Percentiles rank a stretch among this genome's conserved stretches.
Evolutionary conservation across 2,113 vertebrate genomes (phyloP).

Genomic region (Hydropotes inermis): DNA sequence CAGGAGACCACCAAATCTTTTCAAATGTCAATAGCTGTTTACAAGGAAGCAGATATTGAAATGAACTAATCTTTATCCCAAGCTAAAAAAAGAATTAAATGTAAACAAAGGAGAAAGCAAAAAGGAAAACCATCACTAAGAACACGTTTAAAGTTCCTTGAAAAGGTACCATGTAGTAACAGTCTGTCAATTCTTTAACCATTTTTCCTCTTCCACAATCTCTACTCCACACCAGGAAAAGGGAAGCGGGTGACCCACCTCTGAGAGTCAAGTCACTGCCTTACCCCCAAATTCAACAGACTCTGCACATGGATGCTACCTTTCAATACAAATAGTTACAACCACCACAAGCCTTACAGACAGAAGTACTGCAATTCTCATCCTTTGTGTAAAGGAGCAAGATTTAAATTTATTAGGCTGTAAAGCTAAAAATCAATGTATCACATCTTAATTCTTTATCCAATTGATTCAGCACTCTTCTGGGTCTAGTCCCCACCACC

Average conservation of each 20-base stretch:
- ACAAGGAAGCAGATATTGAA: not conserved
- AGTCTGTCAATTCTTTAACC: not conserved
- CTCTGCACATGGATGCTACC: not conserved
- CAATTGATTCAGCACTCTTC: not conserved
- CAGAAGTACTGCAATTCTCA: not conserved
- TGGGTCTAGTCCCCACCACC: not conserved
- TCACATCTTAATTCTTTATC: not conserved
- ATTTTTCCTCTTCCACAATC: not conserved
- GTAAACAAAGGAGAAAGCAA: not conserved
- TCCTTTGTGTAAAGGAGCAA: not conserved
- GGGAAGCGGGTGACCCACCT: not conserved
- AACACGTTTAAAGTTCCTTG: not conserved
- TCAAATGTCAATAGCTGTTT: not conserved
- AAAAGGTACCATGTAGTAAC: not conserved
- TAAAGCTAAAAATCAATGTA: not conserved
- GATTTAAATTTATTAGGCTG: not conserved
- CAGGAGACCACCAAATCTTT: not conserved
- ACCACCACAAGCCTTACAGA: not conserved
- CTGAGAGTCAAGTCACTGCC: not conserved
- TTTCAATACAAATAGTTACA: not conserved
- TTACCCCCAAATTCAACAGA: not conserved
- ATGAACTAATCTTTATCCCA: not conserved
- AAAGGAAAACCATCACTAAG: not conserved
- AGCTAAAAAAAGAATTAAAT: not conserved
- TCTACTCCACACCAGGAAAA: not conserved